Evolutionary conservation across 2,797 vertebrate genomes (phyloP), one percentile per base, ranked within the genome.

Genomic region (Gadopsis bispinosus): DNA sequence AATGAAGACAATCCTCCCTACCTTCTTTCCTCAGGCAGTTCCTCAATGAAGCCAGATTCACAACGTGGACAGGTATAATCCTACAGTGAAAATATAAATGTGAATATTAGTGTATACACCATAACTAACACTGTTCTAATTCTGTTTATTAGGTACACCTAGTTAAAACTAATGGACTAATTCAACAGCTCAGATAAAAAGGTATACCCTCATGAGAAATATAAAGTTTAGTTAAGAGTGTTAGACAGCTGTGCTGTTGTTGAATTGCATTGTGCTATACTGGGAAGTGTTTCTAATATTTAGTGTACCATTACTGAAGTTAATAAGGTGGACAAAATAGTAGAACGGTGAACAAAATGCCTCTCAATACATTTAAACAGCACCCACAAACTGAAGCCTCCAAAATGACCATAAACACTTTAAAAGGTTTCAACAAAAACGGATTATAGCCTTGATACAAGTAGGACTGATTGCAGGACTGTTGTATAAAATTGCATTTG

Each of bases 41-140:
- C 97, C 80, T 99, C 97, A 22, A 99, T 98, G 87, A 99, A 99
- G 22, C 98, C 98, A 53, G 97, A 99, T 51, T 98, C 96, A 80
- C 98, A 99, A 71, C 94, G 93, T 1, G 98, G 98, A 92, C 98
- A 99, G 63, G 96, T 98, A 76, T 97, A 99, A 79, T 99, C 98
- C 98, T 99, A 66, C 0, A 76, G 41, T 45, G 8, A 74, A 76
- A 75, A 81, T 9, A 66, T 1, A 66, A 10, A 62, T 20, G 12
- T 59, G 5, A 69, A 75, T 59, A 53, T 74, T 61, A 53, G 5
- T n/a, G 13, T 53, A 20, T 26, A 26, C 22, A 33, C 2, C 10
- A 47, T 8, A 8, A 31, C 33, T 45, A 67, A 59, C 2, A 55
- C 9, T 79, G 26, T 0, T 59, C n/a, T n/a, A n/a, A n/a, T 2